A percentile compares a stretch with the other conserved stretches of the same genome.
Conservation (phyloP, 2,888 invertebrate genomes). For the Acanthopleura granulata region DNA sequence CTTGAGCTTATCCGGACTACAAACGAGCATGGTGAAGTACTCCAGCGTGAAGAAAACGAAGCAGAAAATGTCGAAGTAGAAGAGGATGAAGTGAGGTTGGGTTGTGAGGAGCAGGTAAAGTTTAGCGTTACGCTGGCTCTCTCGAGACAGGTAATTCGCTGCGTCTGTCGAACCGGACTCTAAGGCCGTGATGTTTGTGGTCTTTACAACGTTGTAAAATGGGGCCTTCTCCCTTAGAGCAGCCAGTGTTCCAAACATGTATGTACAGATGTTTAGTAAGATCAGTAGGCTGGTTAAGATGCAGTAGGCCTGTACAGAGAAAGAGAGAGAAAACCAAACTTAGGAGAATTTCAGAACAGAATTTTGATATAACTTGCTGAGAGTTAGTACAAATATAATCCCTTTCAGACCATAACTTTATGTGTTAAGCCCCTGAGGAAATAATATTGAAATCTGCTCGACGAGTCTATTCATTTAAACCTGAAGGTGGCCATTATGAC, state of each 20-base stretch:
- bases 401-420: too few species aligned
- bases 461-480: too few species aligned
- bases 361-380: too few species aligned
- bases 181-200: background rate
- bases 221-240: background rate
- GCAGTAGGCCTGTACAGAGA: background rate
- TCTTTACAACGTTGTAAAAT: background rate
- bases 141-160: background rate
- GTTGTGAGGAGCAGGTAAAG: slow-evolving; percentile 17
- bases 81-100: slow-evolving; percentile 19
- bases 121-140: background rate
- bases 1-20: background rate
- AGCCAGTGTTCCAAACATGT: slow-evolving; percentile 4
- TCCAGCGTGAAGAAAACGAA: slow-evolving; percentile 17
- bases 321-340: background rate
- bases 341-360: background rate
- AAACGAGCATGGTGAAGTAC: background rate
- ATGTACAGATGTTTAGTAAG: background rate
- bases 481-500: too few species aligned
- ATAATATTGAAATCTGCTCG: too few species aligned
- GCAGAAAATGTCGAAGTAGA: slow-evolving; percentile 22
- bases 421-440: too few species aligned
- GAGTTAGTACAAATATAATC: too few species aligned
- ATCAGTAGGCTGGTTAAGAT: background rate
- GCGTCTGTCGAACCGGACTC: background rate